Evolutionary conservation across 2,797 vertebrate species (phyloP), one percentile per base, ranked within the genome.

Genomic region (Alauda arvensis): DNA sequence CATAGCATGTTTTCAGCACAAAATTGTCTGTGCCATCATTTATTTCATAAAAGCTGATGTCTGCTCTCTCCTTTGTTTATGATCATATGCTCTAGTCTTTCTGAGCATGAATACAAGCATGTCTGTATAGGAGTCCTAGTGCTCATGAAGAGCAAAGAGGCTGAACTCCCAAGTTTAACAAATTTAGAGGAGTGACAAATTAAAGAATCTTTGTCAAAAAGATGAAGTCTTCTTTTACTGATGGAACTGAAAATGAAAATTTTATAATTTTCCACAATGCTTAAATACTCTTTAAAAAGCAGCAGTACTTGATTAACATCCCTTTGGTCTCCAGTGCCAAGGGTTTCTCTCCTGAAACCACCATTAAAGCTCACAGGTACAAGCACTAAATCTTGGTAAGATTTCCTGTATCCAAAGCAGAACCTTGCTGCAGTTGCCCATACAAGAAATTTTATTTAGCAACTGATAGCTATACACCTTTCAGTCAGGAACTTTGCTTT

Each of bases 41-140:
- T 34, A 31, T 92, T 87, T 42, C 15, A 63, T 46, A 80, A 83
- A 88, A 89, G 18, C 16, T 67, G 45, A 49, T 71, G 79, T 71
- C 29, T 85, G 7, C 37, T 83, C 8, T 79, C 23, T 11, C 4
- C 8, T 75, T 85, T 57, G 7, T 34, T 25, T 39, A 4, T 24
- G 21, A 59, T 48, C 1, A 1, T 53, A 13, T 57, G 29, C 56
- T 15, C 42, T 28, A 48, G 43, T 12, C 4, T 33, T 74, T 37
- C 43, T 59, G 16, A 8, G 2, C 39, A 10, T 26, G 29, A 6
- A 24, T 3, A 13, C 4, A 12, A 4, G 3, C 14, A 4, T 16
- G 4, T 37, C 56, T 70, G 14, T 19, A 6, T 9, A 53, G n/a
- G 33, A 33, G 16, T 19, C 15, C 14, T 29, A 18, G 1, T 40